These are phyloP conservation scores for Deladenus siricidicola DNA, from an alignment of 2,888 invertebrate species.

Conservation along the genomic window DNA sequence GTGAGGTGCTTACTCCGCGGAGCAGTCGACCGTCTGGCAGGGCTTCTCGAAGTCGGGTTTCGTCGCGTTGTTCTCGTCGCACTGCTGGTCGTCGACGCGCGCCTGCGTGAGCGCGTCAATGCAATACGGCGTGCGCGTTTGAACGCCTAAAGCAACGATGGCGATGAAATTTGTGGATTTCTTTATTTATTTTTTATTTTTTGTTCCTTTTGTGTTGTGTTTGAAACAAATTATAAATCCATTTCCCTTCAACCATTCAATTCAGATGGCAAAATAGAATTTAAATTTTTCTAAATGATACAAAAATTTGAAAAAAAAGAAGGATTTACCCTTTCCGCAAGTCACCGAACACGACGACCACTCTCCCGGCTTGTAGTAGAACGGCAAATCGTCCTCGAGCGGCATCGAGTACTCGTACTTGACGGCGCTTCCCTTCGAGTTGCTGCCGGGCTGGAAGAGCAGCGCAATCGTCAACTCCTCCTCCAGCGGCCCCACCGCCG, in stretches of 20 bases:
- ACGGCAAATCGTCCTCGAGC: conserved; percentile 62
- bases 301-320: background rate
- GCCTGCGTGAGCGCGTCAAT: conserved; percentile 68
- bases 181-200: background rate
- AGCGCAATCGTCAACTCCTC: conserved; percentile 61
- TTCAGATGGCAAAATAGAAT: too few species aligned
- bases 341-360: conserved; percentile 74
- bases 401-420: conserved; percentile 84
- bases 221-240: background rate
- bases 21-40: conserved; percentile 50
- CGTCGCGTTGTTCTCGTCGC: conserved; percentile 64
- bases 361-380: conserved; percentile 72
- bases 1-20: conserved; percentile 39
- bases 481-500: conserved; percentile 77
- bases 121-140: conserved; percentile 72
- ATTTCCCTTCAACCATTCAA: background rate
- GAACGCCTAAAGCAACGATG: too few species aligned
- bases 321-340: conserved; percentile 89
- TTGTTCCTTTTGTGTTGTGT: background rate
- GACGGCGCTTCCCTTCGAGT: conserved; percentile 64
- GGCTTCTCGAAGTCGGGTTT: conserved; percentile 70
- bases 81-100: conserved; percentile 68
- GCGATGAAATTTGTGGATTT: too few species aligned
- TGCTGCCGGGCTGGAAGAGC: conserved; percentile 66
- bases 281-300: background rate